phyloP scores from a whole-genome alignment of 2,888 invertebrate genomes.

The Coelogynopora nodosa region DNA sequence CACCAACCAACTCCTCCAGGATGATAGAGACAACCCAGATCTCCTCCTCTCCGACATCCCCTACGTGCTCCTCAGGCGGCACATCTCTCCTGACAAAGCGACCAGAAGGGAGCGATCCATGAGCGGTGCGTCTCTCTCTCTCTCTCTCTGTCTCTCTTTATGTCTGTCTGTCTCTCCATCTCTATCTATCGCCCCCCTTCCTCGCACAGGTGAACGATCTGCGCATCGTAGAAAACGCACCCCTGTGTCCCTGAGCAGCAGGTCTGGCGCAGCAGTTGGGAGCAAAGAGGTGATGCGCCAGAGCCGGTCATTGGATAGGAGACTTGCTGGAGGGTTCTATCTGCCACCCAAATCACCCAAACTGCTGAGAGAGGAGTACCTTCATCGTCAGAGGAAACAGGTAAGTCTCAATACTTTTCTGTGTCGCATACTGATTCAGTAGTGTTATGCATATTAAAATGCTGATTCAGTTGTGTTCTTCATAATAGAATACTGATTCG shows the following conservation, averaged over 20 bases:
- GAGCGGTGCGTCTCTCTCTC: too few relatives aligned
- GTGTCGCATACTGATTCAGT: too few relatives aligned
- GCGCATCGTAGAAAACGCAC: neutral
- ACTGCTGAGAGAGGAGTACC: conserved; percentile 30
- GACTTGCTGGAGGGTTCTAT: neutral
- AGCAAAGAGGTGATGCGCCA: conserved; percentile 33
- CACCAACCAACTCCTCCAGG: neutral
- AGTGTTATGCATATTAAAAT: too few relatives aligned
- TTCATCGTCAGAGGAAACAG: conserved; percentile 20
- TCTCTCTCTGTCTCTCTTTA: too few relatives aligned
- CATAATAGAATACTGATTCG: too few relatives aligned
- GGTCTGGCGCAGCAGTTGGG: neutral
- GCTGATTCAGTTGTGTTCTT: too few relatives aligned
- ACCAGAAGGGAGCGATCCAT: neutral
- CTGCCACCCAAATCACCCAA: conserved; percentile 35
- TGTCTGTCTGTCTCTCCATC: too few relatives aligned
- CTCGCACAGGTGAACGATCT: neutral
- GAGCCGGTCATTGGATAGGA: conserved; percentile 30
- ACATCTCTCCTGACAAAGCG: conserved; percentile 13
- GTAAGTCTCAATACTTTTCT: too few relatives aligned
- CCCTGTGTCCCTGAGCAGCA: neutral
- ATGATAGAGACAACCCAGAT: conserved; percentile 12
- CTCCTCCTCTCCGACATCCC: conserved; percentile 36
- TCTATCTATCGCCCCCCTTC: neutral
- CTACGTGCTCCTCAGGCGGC: conserved; percentile 27